Percentiles rank a stretch among this genome's conserved stretches.
phyloP scores from a whole-genome alignment of 2,113 vertebrate genomes.

The Phasianus colchicus region DNA sequence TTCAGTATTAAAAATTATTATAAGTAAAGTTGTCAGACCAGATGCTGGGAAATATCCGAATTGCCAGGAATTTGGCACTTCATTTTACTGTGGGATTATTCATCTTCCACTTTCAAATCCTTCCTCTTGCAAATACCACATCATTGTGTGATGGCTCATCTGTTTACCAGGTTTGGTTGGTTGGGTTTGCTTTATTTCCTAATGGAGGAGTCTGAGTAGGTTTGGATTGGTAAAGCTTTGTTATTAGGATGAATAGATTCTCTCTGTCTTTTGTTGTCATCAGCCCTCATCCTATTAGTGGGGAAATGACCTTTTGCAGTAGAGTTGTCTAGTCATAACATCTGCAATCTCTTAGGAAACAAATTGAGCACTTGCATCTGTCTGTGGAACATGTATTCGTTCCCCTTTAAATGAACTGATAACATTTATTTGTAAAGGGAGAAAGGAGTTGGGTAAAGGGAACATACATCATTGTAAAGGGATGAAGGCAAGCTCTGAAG shows the following conservation, averaged over 20 bases:
- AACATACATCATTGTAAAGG: not conserved
- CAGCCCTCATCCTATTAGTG: not conserved
- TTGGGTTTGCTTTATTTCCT: not conserved
- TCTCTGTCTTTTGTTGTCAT: not conserved
- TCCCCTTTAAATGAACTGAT: not conserved
- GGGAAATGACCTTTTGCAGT: not conserved
- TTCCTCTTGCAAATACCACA: not conserved
- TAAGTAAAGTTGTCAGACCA: constrained; percentile 35
- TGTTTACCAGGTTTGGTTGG: not conserved
- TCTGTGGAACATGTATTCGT: not conserved
- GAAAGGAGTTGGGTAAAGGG: not conserved
- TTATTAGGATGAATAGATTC: not conserved
- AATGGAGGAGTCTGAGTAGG: not conserved
- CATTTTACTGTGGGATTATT: not conserved
- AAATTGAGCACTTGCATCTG: not conserved
- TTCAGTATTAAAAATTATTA: not conserved
- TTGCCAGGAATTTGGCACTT: not conserved
- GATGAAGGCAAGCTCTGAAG: not conserved
- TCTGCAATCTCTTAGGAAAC: not conserved
- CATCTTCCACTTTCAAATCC: not conserved
- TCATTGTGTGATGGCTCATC: not conserved
- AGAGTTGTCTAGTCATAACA: not conserved
- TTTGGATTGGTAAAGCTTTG: not conserved
- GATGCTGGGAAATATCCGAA: not conserved
- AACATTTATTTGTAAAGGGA: not conserved